Conservation (phyloP, 1,140 invertebrate species). For the Trachymyrmex septentrionalis region DNA sequence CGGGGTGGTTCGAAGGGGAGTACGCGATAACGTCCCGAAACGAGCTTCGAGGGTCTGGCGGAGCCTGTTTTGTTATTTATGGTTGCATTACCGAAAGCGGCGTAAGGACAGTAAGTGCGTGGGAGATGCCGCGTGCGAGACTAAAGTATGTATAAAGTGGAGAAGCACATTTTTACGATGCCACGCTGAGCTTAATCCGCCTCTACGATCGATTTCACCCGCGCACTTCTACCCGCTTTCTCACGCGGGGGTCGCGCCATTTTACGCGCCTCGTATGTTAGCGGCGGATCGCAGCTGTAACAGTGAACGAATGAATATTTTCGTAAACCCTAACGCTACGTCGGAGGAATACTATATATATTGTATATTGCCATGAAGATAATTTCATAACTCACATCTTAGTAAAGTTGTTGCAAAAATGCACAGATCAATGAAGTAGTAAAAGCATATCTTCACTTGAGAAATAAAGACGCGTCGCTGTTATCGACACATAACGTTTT, state of each 20-base stretch:
- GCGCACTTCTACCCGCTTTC: constrained; percentile 32
- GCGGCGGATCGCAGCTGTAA: constrained; percentile 36
- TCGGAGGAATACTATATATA: not conserved
- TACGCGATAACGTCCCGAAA: constrained; percentile 41
- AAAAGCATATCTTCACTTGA: not conserved
- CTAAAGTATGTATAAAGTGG: constrained; percentile 77
- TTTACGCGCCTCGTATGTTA: constrained; percentile 32
- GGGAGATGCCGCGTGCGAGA: constrained; percentile 72
- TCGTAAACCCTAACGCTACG: constrained; percentile 37
- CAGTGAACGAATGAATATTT: constrained; percentile 47
- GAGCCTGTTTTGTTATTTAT: constrained; percentile 75
- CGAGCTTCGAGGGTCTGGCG: constrained; percentile 15
- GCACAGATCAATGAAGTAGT: not conserved
- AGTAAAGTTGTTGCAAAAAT: constrained; percentile 26
- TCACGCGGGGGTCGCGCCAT: constrained; percentile 38
- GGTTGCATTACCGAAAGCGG: constrained; percentile 76
- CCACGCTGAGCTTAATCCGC: constrained; percentile 72
- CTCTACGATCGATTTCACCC: constrained; percentile 69
- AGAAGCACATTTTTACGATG: constrained; percentile 73
- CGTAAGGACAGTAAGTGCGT: constrained; percentile 73
- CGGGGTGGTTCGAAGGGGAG: constrained; percentile 34
- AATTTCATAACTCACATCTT: constrained; percentile 44
- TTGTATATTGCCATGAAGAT: constrained; percentile 20
- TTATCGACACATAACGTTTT: not conserved
- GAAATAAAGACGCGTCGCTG: not conserved